These are phyloP conservation scores for Odontomachus brunneus DNA, from an alignment of 1,140 invertebrate species.

Conservation along the genomic window DNA sequence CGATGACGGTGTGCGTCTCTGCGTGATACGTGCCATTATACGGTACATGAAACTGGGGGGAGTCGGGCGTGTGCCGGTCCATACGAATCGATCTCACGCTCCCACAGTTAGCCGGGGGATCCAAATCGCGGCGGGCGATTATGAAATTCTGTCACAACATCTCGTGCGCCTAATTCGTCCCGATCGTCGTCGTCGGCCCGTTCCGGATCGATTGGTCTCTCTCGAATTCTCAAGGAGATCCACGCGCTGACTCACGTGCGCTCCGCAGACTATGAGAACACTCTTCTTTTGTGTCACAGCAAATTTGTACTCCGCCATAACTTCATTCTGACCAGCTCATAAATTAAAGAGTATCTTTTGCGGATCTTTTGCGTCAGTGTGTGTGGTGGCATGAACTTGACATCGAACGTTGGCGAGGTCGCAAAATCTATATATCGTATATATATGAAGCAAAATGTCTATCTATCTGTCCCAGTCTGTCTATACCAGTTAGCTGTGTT, in stretches of 20 bases:
- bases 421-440: too few relatives aligned
- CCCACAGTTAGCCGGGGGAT: slow-evolving; percentile 57
- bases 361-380: not conserved
- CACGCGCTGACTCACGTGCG: slow-evolving; percentile 16
- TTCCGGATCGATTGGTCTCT: slow-evolving; percentile 56
- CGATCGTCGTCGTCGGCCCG: slow-evolving; percentile 59
- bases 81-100: slow-evolving; percentile 75
- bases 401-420: not conserved
- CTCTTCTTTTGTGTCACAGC: not conserved
- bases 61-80: slow-evolving; percentile 49
- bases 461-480: too few relatives aligned
- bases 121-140: slow-evolving; percentile 69
- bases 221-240: slow-evolving; percentile 52
- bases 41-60: slow-evolving; percentile 61
- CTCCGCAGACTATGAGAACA: too few relatives aligned
- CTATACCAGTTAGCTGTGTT: too few relatives aligned
- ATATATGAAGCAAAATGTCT: too few relatives aligned
- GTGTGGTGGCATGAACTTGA: not conserved
- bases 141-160: slow-evolving; percentile 78
- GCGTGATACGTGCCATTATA: slow-evolving; percentile 26
- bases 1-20: slow-evolving; percentile 52
- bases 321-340: not conserved
- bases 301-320: not conserved
- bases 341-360: not conserved
- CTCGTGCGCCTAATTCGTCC: slow-evolving; percentile 70